Base-by-base conservation (phyloP, 2,888 invertebrate genomes). In the Clanis bilineata region DNA sequence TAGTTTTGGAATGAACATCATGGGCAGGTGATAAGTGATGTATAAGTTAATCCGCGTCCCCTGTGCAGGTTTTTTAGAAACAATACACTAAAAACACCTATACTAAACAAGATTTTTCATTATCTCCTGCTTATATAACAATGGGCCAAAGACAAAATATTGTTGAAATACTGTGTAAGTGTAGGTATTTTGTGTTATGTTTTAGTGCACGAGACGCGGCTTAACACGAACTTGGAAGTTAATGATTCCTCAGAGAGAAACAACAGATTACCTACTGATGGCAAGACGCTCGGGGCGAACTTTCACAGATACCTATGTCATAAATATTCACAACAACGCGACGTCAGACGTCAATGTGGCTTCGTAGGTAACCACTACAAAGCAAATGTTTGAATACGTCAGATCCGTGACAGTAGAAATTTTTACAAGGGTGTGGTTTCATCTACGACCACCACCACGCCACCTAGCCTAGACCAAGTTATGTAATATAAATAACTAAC, bases 291-390 rank as follows among this genome's bases (percentile, higher is more conserved):
- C 61, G 72, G 66, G 72, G 77, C 78, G 43, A 76, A 84, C 83
- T 85, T 85, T 85, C 85, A 79, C 85, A 74, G 68, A 62, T 66
- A n/a, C n/a, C n/a, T n/a, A 69, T 71, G 75, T 79, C 79, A 82
- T 82, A 81, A 83, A 79, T 83, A 83, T 80, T 78, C 77, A 79
- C 77, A 63, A n/a, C 60, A 65, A 67, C 72, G 69, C 72, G 69
- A 70, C 70, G 67, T 67, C 68, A 71, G 63, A 63, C 65, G 70
- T 62, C 64, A 64, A 65, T 71, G 66, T 61, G 61, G 61, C 67
- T 66, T 71, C 54, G 61, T 57, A 22, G n/a, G 22, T 56, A 45
- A 10, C 15, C 58, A 67, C 64, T 66, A 72, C 72, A 76, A 74
- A 77, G 71, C 74, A 75, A 80, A 79, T 80, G 74, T 80, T 79